Conservation (phyloP, 2,113 vertebrate genomes). For the Hyla sarda region DNA sequence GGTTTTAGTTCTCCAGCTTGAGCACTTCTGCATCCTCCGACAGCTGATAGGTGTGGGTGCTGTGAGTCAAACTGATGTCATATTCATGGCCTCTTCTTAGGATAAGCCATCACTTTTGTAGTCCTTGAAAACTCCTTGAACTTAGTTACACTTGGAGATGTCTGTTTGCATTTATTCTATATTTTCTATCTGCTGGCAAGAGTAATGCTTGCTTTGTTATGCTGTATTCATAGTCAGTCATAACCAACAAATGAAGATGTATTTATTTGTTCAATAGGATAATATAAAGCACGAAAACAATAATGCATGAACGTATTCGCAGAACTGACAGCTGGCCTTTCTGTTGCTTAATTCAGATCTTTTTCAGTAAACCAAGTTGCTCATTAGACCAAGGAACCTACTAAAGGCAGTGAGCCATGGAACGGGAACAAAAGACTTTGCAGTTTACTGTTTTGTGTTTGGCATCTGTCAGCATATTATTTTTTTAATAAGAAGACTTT, state of each 20-base stretch:
- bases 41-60: neutral
- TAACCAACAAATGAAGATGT: neutral
- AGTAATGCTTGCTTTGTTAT: neutral
- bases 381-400: constrained; percentile 67
- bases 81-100: neutral
- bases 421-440: constrained; percentile 63
- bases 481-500: constrained; percentile 48
- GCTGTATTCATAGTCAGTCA: neutral
- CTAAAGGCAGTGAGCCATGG: constrained; percentile 63
- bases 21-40: neutral
- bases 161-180: neutral
- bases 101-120: neutral
- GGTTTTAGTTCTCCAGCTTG: too few relatives aligned
- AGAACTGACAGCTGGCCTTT: constrained; percentile 61
- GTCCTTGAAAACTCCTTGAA: neutral
- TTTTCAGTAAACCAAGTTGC: constrained; percentile 62
- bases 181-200: neutral
- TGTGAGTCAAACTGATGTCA: neutral
- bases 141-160: neutral
- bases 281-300: constrained; percentile 53
- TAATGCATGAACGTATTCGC: constrained; percentile 54
- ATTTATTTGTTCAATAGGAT: constrained; percentile 21
- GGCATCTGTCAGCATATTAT: constrained; percentile 46
- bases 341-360: constrained; percentile 60
- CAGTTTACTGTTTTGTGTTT: constrained; percentile 59